Conservation (phyloP, 2,888 invertebrate genomes). For the Diplolepis rosae region DNA sequence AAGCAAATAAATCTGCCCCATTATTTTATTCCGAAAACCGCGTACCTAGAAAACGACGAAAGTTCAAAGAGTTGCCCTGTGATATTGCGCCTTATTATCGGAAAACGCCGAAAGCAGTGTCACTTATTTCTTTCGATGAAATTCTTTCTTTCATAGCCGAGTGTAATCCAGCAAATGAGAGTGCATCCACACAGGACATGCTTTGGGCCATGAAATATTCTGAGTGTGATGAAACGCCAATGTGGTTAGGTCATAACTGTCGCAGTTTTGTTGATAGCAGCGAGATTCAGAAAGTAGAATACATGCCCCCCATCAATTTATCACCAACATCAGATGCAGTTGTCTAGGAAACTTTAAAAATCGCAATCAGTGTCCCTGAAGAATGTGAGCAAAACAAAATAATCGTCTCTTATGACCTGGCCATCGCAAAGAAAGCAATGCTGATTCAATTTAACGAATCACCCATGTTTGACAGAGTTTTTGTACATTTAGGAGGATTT, state of each 20-base stretch:
- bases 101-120: too few species aligned
- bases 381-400: slow-evolving; percentile 47
- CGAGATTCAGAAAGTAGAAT: slow-evolving; percentile 52
- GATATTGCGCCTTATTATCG: not conserved
- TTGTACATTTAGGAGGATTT: slow-evolving; percentile 55
- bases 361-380: slow-evolving; percentile 41
- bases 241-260: slow-evolving; percentile 64
- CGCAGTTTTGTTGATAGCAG: slow-evolving; percentile 46
- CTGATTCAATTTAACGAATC: slow-evolving; percentile 52
- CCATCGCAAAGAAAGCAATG: slow-evolving; percentile 53
- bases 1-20: too few species aligned
- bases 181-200: too few species aligned
- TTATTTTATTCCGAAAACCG: too few species aligned
- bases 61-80: not conserved
- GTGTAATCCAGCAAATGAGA: too few species aligned
- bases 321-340: slow-evolving; percentile 57
- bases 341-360: slow-evolving; percentile 49
- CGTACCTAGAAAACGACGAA: not conserved
- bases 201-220: too few species aligned
- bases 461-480: slow-evolving; percentile 50
- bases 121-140: not conserved
- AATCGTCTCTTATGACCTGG: slow-evolving; percentile 54
- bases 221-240: slow-evolving; percentile 47
- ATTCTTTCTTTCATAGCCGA: too few species aligned
- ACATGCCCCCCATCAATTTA: slow-evolving; percentile 58